These are phyloP conservation scores for Copidosoma floridanum DNA, from an alignment of 1,140 invertebrate species.

Conservation along the genomic window DNA sequence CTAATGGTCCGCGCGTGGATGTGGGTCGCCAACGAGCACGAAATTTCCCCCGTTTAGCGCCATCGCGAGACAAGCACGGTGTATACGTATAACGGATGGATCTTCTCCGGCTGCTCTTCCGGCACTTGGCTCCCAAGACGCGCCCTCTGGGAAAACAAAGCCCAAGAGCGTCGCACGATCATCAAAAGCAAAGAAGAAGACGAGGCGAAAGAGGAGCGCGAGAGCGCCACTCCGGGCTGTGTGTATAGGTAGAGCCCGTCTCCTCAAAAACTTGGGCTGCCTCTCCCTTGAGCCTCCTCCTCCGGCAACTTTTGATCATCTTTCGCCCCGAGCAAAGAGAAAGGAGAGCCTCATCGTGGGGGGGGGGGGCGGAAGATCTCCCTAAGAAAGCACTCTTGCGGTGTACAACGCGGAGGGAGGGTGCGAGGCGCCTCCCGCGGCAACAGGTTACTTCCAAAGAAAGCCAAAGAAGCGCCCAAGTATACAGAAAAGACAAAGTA, in stretches of 20 bases:
- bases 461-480: background rate
- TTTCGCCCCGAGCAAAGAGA: background rate
- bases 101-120: too few relatives aligned
- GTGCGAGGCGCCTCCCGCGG: slow-evolving; percentile 22
- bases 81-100: too few relatives aligned
- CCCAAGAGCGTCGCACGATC: slow-evolving; percentile 16
- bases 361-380: background rate
- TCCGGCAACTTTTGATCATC: too few relatives aligned
- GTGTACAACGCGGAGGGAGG: slow-evolving; percentile 24
- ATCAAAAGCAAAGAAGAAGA: background rate
- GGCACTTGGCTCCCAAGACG: background rate
- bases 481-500: slow-evolving; percentile 16
- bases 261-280: too few relatives aligned
- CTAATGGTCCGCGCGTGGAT: too few relatives aligned
- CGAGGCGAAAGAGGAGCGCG: too few relatives aligned
- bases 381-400: slow-evolving; percentile 49
- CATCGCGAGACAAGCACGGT: slow-evolving; percentile 21
- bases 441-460: slow-evolving; percentile 49
- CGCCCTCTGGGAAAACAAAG: slow-evolving; percentile 46
- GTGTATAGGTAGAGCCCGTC: too few relatives aligned
- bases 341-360: slow-evolving; percentile 3
- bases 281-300: too few relatives aligned
- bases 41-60: slow-evolving; percentile 36
- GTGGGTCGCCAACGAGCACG: slow-evolving; percentile 22
- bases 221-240: too few relatives aligned